Conservation (phyloP, 2,113 vertebrate species). For the Pseudopodoces humilis region DNA sequence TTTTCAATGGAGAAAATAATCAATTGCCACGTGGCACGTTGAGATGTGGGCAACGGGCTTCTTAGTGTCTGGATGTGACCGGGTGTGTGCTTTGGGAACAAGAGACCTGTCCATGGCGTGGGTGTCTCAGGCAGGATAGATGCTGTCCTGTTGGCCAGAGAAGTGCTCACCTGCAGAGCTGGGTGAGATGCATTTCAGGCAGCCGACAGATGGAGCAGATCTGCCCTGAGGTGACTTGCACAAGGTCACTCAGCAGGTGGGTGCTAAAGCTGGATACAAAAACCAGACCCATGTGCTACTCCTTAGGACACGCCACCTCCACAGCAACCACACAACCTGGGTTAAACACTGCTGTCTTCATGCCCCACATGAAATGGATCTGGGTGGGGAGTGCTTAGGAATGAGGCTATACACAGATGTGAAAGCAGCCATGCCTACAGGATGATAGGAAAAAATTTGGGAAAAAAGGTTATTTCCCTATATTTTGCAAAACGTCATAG, state of each 20-base stretch:
- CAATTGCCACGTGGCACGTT: rapidly evolving
- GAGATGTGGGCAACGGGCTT: neutral
- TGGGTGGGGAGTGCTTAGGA: neutral
- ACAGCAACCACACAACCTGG: neutral
- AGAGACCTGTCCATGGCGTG: neutral
- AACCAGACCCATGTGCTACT: neutral
- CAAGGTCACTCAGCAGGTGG: neutral
- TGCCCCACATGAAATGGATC: neutral
- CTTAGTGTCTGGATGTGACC: neutral
- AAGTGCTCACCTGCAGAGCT: neutral
- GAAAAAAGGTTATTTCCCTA: neutral
- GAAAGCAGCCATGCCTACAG: neutral
- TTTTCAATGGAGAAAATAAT: neutral
- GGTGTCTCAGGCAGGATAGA: neutral
- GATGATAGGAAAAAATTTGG: neutral
- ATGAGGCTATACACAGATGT: neutral
- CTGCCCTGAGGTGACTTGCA: neutral
- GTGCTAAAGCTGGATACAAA: neutral
- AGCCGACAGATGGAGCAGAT: neutral
- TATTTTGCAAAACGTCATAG: neutral
- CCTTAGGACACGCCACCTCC: neutral
- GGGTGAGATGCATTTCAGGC: neutral
- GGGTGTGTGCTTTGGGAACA: neutral
- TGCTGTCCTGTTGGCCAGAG: neutral
- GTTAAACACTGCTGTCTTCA: neutral